These are phyloP conservation scores for Aleiodes alternator DNA, from an alignment of 2,888 invertebrate genomes.

Conservation along the genomic window DNA sequence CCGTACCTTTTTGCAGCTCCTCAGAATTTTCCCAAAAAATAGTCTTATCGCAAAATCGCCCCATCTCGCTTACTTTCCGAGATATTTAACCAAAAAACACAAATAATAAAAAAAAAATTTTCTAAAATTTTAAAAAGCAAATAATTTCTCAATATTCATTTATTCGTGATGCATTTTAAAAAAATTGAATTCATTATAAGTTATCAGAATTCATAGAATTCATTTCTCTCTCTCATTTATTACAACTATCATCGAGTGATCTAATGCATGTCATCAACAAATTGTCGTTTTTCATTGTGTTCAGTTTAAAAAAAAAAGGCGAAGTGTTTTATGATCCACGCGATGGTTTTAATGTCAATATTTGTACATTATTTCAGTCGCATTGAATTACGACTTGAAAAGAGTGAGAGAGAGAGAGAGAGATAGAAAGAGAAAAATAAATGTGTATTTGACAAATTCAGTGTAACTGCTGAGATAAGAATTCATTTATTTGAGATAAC, in stretches of 20 bases:
- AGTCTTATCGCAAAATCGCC: neutral
- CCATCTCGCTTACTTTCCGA: too few species aligned
- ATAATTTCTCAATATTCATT: neutral
- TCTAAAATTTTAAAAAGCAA: too few species aligned
- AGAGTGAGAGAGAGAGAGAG: too few species aligned
- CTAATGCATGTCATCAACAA: slow-evolving; percentile 10
- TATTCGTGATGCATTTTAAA: neutral
- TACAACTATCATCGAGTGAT: slow-evolving; percentile 9
- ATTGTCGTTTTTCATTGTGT: slow-evolving; percentile 6
- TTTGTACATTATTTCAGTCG: slow-evolving; percentile 18
- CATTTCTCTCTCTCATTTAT: neutral
- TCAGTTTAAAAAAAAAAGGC: neutral
- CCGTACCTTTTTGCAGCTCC: too few species aligned
- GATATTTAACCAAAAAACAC: too few species aligned
- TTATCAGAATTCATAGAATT: slow-evolving; percentile 1
- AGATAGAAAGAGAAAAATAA: too few species aligned
- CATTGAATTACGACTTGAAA: slow-evolving; percentile 11
- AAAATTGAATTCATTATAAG: neutral
- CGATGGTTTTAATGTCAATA: neutral
- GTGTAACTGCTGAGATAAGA: slow-evolving; percentile 19
- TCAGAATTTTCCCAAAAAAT: too few species aligned
- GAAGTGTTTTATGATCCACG: slow-evolving; percentile 10
- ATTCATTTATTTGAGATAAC: neutral
- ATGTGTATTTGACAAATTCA: slow-evolving; percentile 6
- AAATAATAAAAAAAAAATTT: too few species aligned